Percentiles rank a stretch among this genome's conserved stretches.
phyloP scores from a whole-genome alignment of 2,888 invertebrate species.

The Scaptomyza reducta region DNA sequence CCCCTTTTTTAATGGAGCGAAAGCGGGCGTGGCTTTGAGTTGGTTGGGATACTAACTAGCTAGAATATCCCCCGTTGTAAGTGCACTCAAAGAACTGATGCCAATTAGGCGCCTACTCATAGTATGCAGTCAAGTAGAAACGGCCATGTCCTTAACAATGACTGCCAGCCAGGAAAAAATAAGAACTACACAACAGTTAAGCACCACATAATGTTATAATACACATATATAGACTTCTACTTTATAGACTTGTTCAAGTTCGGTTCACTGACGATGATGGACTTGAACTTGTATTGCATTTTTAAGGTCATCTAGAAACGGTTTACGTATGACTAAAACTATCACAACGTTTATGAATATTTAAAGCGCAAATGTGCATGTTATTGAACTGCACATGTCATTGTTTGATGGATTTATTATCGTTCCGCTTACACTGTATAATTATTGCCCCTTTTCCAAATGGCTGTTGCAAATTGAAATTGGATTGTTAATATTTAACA shows the following conservation, averaged over 20 bases:
- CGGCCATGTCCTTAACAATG: not conserved
- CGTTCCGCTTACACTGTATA: no score
- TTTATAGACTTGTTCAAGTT: not conserved
- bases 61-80: conserved; percentile 15
- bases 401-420: no score
- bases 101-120: conserved; percentile 48
- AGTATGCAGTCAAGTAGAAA: conserved; percentile 7
- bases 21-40: not conserved
- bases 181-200: not conserved
- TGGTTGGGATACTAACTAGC: no score
- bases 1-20: conserved; percentile 8
- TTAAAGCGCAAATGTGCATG: not conserved
- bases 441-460: no score
- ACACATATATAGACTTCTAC: not conserved
- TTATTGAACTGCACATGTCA: no score
- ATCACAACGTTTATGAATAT: not conserved
- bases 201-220: not conserved
- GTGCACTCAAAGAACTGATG: conserved; percentile 39
- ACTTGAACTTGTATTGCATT: no score
- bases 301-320: no score
- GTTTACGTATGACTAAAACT: no score
- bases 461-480: no score
- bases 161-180: not conserved
- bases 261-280: not conserved
- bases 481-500: no score